Evolutionary conservation across 2,797 vertebrate species (phyloP).

Genomic region (Labroides dimidiatus): DNA sequence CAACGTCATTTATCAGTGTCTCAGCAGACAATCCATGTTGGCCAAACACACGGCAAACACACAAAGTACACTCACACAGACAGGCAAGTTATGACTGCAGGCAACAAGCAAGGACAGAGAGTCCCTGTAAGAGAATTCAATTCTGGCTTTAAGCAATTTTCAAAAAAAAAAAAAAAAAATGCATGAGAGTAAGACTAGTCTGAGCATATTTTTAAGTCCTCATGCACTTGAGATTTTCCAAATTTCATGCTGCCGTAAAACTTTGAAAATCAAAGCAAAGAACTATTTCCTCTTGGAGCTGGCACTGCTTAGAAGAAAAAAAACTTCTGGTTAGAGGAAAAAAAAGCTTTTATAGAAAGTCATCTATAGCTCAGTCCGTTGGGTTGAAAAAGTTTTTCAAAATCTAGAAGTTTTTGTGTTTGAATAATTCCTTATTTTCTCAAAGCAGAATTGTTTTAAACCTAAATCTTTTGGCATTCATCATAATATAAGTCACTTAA

Average conservation of each 20-base stretch:
- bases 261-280: constrained; percentile 22
- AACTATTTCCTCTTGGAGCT: background rate
- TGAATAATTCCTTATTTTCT: constrained; percentile 4
- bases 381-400: constrained; percentile 18
- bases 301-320: constrained; percentile 13
- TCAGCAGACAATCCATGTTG: constrained; percentile 56
- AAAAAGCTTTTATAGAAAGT: constrained; percentile 5
- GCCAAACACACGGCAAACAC: constrained; percentile 45
- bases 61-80: constrained; percentile 3
- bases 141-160: constrained; percentile 27
- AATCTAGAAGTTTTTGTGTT: background rate
- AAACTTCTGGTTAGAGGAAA: background rate
- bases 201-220: constrained; percentile 32
- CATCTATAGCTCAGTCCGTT: constrained; percentile 24
- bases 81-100: constrained; percentile 2
- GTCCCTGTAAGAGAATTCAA: constrained; percentile 17
- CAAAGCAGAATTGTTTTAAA: background rate
- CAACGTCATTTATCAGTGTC: constrained; percentile 79
- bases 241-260: constrained; percentile 12
- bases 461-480: background rate
- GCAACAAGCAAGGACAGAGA: constrained; percentile 38
- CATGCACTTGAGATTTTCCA: constrained; percentile 2
- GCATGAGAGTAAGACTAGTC: constrained; percentile 1
- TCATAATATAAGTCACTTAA: background rate
- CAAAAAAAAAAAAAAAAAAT: background rate